phyloP scores from a whole-genome alignment of 2,797 vertebrate species.

The Gymnothorax reevesii region DNA sequence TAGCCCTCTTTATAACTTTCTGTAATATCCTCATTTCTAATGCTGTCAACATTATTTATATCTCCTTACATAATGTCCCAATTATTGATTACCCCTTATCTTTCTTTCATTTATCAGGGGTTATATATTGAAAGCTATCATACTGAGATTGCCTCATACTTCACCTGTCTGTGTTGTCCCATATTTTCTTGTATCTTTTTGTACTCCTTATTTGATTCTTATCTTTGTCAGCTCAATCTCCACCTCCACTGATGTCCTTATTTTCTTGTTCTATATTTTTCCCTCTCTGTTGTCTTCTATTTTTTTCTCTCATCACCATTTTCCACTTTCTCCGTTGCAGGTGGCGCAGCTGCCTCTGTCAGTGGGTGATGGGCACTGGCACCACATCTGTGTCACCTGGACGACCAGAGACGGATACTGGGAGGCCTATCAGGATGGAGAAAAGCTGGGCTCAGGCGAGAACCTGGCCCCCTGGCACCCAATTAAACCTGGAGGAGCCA shows the following conservation, averaged over 20 bases:
- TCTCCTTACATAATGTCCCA: neutral
- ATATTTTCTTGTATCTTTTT: neutral
- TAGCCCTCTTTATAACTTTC: neutral
- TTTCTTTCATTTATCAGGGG: neutral
- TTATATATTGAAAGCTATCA: neutral
- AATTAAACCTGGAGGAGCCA: conserved; percentile 95
- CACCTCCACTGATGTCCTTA: neutral
- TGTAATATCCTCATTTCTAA: neutral
- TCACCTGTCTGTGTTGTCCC: neutral
- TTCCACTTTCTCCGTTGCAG: conserved; percentile 58
- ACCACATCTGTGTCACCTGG: conserved; percentile 97
- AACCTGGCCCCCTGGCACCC: conserved; percentile 98
- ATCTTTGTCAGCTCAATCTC: neutral
- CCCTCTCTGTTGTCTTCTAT: neutral
- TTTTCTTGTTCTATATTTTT: neutral
- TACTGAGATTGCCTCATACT: neutral
- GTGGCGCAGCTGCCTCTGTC: conserved; percentile 93
- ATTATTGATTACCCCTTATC: neutral
- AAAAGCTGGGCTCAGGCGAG: conserved; percentile 91
- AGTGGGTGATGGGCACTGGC: conserved; percentile 94
- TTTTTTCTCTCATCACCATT: neutral
- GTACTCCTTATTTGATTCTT: neutral
- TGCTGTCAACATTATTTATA: neutral
- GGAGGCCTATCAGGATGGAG: conserved; percentile 98
- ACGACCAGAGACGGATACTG: conserved; percentile 96